These are phyloP conservation scores for Ectemnius lituratus DNA, from an alignment of 2,888 invertebrate species.

Conservation along the genomic window DNA sequence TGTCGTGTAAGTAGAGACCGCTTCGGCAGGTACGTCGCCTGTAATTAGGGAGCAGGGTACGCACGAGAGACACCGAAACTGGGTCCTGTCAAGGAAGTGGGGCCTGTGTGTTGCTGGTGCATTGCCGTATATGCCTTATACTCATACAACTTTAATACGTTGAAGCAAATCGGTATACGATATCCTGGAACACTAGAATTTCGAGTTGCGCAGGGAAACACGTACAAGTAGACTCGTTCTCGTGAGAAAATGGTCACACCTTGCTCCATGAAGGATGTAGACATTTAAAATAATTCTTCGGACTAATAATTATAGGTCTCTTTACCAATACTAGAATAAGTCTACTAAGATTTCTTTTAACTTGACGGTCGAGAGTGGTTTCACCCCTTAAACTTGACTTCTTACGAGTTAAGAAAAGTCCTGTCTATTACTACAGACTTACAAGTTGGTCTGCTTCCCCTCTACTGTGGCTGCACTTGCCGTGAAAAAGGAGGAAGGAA, in stretches of 20 bases:
- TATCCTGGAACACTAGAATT: slow-evolving; percentile 39
- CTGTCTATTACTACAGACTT: too few species aligned
- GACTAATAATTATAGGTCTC: slow-evolving; percentile 24
- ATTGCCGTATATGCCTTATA: slow-evolving; percentile 30
- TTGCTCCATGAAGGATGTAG: slow-evolving; percentile 19
- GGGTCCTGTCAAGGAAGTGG: slow-evolving; percentile 59
- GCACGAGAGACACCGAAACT: slow-evolving; percentile 51
- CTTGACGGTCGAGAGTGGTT: too few species aligned
- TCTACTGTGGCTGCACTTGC: slow-evolving; percentile 32
- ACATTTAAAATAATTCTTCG: slow-evolving; percentile 34
- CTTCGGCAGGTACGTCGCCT: slow-evolving; percentile 12
- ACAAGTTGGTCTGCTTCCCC: too few species aligned
- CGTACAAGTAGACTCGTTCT: slow-evolving; percentile 17
- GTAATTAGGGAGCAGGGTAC: slow-evolving; percentile 49
- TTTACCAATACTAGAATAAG: too few species aligned
- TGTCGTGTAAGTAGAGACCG: slow-evolving; percentile 37
- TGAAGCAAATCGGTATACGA: slow-evolving; percentile 35
- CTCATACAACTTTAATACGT: slow-evolving; percentile 29
- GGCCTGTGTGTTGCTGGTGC: slow-evolving; percentile 49
- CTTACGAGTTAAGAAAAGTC: too few species aligned
- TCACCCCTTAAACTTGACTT: too few species aligned
- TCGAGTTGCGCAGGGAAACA: slow-evolving; percentile 32
- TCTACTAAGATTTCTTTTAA: too few species aligned
- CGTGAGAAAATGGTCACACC: slow-evolving; percentile 38
- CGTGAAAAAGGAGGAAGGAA: slow-evolving; percentile 57